These are phyloP conservation scores for Columbina picui DNA, from an alignment of 2,113 vertebrate species.

Conservation along the genomic window DNA sequence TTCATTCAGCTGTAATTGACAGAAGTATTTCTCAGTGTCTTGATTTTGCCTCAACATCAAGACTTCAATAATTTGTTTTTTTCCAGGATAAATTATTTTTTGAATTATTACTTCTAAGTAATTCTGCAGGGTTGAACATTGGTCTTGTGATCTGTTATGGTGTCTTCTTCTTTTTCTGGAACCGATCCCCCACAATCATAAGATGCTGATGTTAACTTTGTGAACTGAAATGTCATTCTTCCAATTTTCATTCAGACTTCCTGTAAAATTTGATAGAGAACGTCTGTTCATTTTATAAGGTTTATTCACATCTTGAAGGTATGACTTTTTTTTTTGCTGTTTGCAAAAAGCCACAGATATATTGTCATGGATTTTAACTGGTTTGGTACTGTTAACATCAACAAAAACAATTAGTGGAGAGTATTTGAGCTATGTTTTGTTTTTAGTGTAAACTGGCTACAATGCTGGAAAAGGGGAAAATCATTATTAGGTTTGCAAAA, in stretches of 20 bases:
- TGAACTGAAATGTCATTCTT: not conserved
- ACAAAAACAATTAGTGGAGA: not conserved
- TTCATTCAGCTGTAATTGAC: not conserved
- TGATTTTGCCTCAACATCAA: not conserved
- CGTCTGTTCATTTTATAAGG: not conserved
- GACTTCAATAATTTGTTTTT: accelerated
- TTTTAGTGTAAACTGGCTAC: not conserved
- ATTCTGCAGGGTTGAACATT: not conserved
- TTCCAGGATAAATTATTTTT: not conserved
- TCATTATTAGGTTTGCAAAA: not conserved
- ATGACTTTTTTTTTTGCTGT: not conserved
- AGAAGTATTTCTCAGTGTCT: not conserved
- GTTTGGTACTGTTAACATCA: not conserved
- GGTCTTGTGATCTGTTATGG: not conserved
- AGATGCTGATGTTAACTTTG: not conserved
- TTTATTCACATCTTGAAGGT: not conserved
- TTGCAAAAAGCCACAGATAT: not conserved
- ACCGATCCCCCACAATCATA: not conserved
- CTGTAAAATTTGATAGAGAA: not conserved
- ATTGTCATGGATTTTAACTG: not conserved
- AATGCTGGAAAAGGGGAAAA: not conserved
- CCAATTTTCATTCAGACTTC: not conserved
- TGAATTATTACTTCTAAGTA: not conserved
- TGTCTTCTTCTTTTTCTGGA: not conserved
- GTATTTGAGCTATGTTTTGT: not conserved